phyloP scores from a whole-genome alignment of 2,797 vertebrate species.

The Xenopus petersii region DNA sequence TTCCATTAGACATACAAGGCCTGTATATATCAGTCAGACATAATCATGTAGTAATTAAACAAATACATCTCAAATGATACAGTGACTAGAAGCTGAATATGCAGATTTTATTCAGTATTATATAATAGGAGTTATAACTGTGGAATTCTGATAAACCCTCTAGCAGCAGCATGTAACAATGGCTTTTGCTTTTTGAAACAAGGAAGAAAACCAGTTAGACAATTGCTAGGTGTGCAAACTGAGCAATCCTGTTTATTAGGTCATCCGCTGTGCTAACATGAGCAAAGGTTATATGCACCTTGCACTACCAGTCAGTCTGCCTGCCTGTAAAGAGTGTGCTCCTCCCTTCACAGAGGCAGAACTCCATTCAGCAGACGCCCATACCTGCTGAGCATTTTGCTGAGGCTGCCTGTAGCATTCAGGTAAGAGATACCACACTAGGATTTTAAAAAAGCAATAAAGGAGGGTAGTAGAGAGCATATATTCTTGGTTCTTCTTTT shows the following conservation, averaged over 20 bases:
- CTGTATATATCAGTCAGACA: too few species aligned
- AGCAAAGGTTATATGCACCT: slow-evolving; percentile 4
- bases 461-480: too few species aligned
- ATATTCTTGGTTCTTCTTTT: too few species aligned
- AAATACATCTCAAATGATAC: too few species aligned
- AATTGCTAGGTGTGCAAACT: not conserved
- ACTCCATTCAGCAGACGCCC: not conserved
- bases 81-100: too few species aligned
- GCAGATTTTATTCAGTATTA: too few species aligned
- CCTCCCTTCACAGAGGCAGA: not conserved
- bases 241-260: slow-evolving; percentile 4
- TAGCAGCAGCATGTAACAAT: not conserved
- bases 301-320: not conserved
- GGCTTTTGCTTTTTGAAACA: not conserved
- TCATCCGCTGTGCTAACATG: not conserved
- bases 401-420: not conserved
- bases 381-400: not conserved
- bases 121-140: too few species aligned
- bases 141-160: too few species aligned
- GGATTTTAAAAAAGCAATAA: not conserved
- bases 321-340: not conserved
- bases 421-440: not conserved
- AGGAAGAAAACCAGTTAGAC: not conserved
- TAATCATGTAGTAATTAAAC: too few species aligned
- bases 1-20: too few species aligned